phyloP scores from a whole-genome alignment of 2,797 vertebrate species.

The Acipenser transmontanus region DNA sequence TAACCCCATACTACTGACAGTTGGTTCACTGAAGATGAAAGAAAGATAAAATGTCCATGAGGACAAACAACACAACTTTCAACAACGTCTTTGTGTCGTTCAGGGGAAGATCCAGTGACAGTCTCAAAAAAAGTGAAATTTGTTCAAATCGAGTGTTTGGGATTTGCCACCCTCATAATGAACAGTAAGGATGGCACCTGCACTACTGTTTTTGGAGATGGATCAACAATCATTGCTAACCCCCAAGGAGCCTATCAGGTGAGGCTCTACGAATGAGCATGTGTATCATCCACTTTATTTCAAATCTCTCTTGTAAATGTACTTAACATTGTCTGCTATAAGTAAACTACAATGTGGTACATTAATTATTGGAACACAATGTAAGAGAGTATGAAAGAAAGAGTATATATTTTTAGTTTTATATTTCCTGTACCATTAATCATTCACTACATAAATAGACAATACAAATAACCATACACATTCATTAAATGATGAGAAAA shows the following conservation, averaged over 20 bases:
- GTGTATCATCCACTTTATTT: too few species aligned
- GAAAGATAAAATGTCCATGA: conserved; percentile 8
- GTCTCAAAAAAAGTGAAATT: conserved; percentile 49
- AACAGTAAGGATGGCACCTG: conserved; percentile 63
- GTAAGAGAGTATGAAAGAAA: too few species aligned
- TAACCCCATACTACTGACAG: background rate
- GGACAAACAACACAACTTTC: background rate
- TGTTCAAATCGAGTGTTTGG: conserved; percentile 68
- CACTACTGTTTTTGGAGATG: conserved; percentile 70
- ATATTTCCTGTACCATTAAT: too few species aligned
- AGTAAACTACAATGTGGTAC: too few species aligned
- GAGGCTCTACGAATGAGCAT: conserved; percentile 17
- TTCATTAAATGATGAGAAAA: too few species aligned
- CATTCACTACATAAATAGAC: too few species aligned
- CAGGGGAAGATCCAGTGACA: conserved; percentile 20
- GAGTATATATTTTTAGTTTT: too few species aligned
- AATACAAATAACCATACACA: too few species aligned
- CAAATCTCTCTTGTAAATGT: too few species aligned
- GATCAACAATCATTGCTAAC: conserved; percentile 70
- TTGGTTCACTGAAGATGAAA: background rate
- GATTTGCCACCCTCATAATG: conserved; percentile 69
- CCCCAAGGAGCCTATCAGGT: conserved; percentile 76
- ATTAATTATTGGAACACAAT: too few species aligned
- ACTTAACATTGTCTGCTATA: too few species aligned
- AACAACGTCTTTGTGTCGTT: background rate